Evolutionary conservation across 2,113 vertebrate species (phyloP), one percentile per base, ranked within the genome.

Genomic region (Spheniscus mendiculus): DNA sequence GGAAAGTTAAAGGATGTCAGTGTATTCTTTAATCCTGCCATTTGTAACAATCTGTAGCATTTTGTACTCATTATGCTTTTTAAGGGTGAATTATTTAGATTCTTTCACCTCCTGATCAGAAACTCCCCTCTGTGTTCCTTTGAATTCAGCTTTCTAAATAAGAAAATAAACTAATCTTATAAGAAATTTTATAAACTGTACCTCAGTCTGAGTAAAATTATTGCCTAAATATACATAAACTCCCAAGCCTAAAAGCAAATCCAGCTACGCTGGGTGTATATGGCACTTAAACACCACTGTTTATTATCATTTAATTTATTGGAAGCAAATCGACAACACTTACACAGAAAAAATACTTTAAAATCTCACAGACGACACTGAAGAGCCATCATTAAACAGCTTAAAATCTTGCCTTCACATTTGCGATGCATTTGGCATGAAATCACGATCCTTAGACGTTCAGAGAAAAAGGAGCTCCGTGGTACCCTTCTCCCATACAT

Each of bases 1-100:
- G 47, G 92, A 89, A 96, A 84, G 93, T 94, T 96, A 94, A 90
- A 93, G 53, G 25, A 77, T 90, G 69, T 83, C 77, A 73, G 36
- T 89, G 45, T 82, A 56, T 90, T 83, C 67, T 81, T 93, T 94
- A 95, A 80, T 83, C 83, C 27, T 92, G 32, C 47, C 72, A 50
- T 81, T 89, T 66, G 45, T 88, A 92, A 82, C 32, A 85, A 78
- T 71, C 55, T 4, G 10, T 76, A 89, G 23, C 49, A 71, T 94
- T 97, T 93, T 91, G 49, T 85, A 78, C 66, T 93, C 49, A 38
- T 73, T 93, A 78, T 58, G n/a, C 62, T 81, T 95, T 96, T 78
- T 82, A 81, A 91, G 83, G 29, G 32, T 50, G 78, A 94, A 90
- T 87, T 93, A 53, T 79, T 88, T 61, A 87, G n/a, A 88, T 87